phyloP scores from a whole-genome alignment of 2,888 invertebrate genomes.

The Netelia inedita region DNA sequence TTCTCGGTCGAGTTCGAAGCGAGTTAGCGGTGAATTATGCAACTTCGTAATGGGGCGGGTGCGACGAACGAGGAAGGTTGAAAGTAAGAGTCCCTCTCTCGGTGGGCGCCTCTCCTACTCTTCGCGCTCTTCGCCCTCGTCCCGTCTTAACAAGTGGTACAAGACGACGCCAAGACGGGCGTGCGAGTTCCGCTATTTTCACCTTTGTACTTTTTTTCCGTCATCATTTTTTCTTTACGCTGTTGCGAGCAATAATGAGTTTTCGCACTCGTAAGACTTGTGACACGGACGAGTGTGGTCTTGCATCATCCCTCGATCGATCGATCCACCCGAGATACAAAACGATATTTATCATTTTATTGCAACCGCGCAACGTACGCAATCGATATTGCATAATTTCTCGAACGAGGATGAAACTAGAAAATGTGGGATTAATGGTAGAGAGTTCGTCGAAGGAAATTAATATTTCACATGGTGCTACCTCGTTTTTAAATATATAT shows the following conservation, averaged over 20 bases:
- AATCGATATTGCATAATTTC: background rate
- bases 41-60: constrained; percentile 59
- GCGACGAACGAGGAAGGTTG: constrained; percentile 73
- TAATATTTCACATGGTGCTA: too few species aligned
- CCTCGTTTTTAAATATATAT: too few species aligned
- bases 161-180: constrained; percentile 63
- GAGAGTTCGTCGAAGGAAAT: too few species aligned
- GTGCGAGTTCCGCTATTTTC: constrained; percentile 52
- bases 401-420: background rate
- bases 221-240: constrained; percentile 1
- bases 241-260: background rate
- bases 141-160: constrained; percentile 6
- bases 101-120: constrained; percentile 69
- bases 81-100: constrained; percentile 80
- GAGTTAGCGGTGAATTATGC: constrained; percentile 64
- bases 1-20: constrained; percentile 47
- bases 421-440: too few species aligned
- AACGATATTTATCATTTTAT: constrained; percentile 8
- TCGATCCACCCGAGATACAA: background rate
- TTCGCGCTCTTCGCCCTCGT: constrained; percentile 39
- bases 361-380: background rate
- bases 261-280: background rate
- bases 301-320: constrained; percentile 11
- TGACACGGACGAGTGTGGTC: background rate
- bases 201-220: constrained; percentile 26